Evolutionary conservation across 2,113 vertebrate species (phyloP), one percentile per base, ranked within the genome.

Genomic region (Hystrix brachyura): DNA sequence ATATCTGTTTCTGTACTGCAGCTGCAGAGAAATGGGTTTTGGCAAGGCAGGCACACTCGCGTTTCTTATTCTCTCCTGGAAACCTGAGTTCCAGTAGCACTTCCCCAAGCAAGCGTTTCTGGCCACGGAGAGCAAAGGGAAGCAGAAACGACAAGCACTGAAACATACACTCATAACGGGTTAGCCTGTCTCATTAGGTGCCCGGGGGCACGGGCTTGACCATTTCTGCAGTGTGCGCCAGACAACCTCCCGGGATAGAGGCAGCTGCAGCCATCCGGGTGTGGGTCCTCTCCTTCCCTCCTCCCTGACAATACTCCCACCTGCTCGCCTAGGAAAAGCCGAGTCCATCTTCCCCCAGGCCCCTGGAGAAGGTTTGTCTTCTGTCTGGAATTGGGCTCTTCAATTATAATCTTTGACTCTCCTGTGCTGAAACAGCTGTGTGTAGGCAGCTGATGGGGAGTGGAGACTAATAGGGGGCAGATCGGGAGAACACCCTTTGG

Each of bases 1-100:
- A 29, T 96, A 90, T 69, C 86, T 83, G 95, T 98, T 97, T 97
- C 94, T 95, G 55, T 76, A 38, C 78, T 57, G 80, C 94, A 97
- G 93, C 92, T 96, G 97, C 81, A 97, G 98, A 98, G 98, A 97
- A 97, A 97, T 95, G 76, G 60, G 38, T 95, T 97, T 98, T 95
- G 97, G 97, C 98, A 95, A 86, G 21, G 53, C 2, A 0, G 19
- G 53, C 13, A 55, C 32, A 57, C 2, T 6, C 38, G 2, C 14
- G 23, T 90, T 94, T 94, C 82, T 95, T 90, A 65, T 84, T 93
- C 83, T 91, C 71, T 97, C 92, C 95, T 38, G 72, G 90, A 95
- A 76, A 71, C 67, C 81, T 79, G 60, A 55, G 71, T 94, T 93
- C 90, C 72, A 95, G 65, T 96, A 90, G 46, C 55, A 59, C 46